These are phyloP conservation scores for Plusia festucae DNA, from an alignment of 2,888 invertebrate genomes.

Conservation along the genomic window DNA sequence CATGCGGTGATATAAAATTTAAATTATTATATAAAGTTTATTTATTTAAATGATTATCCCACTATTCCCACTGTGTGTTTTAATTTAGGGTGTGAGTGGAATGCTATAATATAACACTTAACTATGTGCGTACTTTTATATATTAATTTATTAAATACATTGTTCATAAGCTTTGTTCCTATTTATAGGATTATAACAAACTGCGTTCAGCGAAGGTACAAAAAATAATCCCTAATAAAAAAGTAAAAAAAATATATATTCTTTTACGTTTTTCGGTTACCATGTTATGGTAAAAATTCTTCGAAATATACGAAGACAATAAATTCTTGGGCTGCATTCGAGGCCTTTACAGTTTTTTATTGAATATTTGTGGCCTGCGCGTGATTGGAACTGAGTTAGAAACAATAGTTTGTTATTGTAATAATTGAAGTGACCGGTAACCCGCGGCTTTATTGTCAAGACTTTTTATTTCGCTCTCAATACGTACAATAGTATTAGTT, in stretches of 20 bases:
- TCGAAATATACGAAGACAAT: slow-evolving; percentile 43
- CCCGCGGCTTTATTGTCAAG: slow-evolving; percentile 49
- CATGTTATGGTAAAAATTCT: slow-evolving; percentile 38
- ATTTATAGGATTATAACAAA: slow-evolving; percentile 30
- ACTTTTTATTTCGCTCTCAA: slow-evolving; percentile 50
- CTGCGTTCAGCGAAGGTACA: slow-evolving; percentile 14
- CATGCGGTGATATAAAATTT: slow-evolving; percentile 19
- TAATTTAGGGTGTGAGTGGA: slow-evolving; percentile 48
- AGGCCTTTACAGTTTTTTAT: slow-evolving; percentile 42
- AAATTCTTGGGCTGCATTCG: slow-evolving; percentile 51
- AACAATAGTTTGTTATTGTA: slow-evolving; percentile 58
- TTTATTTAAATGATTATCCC: slow-evolving; percentile 33
- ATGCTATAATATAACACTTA: slow-evolving; percentile 58
- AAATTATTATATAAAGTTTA: slow-evolving; percentile 36
- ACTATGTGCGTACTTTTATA: slow-evolving; percentile 33
- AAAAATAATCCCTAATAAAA: slow-evolving; percentile 26
- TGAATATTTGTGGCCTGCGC: slow-evolving; percentile 32
- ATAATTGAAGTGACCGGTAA: slow-evolving; percentile 44
- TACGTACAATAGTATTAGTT: slow-evolving; percentile 52
- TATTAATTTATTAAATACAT: slow-evolving; percentile 39
- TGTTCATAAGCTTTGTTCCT: slow-evolving; percentile 41
- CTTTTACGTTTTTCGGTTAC: slow-evolving; percentile 27
- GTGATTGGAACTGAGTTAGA: slow-evolving; percentile 45
- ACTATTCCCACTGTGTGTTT: slow-evolving; percentile 50
- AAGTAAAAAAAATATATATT: slow-evolving; percentile 17